Percentiles rank a stretch among this genome's conserved stretches.
These are phyloP conservation scores for Aphelocoma californica DNA, from an alignment of 2,797 vertebrate genomes.

Conservation along the genomic window DNA sequence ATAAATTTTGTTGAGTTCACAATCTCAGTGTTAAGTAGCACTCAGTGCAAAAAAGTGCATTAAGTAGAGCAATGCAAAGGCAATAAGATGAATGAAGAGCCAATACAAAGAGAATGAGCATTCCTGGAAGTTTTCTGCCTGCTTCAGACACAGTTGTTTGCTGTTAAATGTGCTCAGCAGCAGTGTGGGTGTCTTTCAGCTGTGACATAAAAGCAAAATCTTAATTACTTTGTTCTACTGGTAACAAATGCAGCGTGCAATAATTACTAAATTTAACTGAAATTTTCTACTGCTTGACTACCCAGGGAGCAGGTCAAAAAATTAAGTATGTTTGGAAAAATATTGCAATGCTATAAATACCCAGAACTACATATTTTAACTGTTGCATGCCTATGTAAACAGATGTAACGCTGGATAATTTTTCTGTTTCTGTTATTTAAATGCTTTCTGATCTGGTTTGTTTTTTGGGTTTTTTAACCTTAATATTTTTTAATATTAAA, in stretches of 20 bases:
- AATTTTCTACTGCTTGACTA: not conserved
- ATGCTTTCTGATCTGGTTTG: not conserved
- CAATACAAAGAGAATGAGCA: not conserved
- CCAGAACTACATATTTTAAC: not conserved
- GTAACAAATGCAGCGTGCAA: not conserved
- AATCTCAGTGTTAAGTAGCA: not conserved
- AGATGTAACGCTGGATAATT: not conserved
- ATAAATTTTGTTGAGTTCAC: not conserved
- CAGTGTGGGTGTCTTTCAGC: not conserved
- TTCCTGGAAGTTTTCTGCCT: not conserved
- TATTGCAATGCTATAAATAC: not conserved
- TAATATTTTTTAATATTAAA: not conserved
- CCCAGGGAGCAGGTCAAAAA: not conserved
- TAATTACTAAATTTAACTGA: not conserved
- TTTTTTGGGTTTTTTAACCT: not conserved
- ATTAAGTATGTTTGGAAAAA: not conserved
- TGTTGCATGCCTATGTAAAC: not conserved
- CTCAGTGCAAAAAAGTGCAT: not conserved
- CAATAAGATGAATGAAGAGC: not conserved
- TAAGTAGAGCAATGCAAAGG: not conserved
- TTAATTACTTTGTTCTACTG: not conserved
- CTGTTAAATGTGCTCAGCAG: not conserved
- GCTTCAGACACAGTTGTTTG: not conserved
- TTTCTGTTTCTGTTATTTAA: not conserved
- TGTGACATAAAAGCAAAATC: not conserved